A percentile compares a stretch with the other conserved stretches of the same genome.
phyloP scores from a whole-genome alignment of 2,113 vertebrate genomes.

The Rhea pennata region DNA sequence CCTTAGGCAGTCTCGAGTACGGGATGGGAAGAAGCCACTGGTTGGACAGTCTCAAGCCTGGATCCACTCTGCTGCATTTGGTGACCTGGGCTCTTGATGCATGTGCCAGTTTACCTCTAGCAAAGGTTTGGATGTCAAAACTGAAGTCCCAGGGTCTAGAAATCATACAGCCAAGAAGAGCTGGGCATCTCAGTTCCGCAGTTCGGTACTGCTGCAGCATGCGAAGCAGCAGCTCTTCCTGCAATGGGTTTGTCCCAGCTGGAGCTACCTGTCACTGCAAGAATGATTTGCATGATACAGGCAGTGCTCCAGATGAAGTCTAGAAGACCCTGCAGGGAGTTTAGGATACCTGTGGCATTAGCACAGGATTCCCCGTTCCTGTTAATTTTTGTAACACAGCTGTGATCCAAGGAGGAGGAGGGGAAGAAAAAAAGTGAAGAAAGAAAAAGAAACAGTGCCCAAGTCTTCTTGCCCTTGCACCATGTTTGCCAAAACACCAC shows the following conservation, averaged over 20 bases:
- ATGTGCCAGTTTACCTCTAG: neutral
- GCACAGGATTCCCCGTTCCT: neutral
- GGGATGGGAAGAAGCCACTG: neutral
- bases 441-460: neutral
- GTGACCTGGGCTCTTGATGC: neutral
- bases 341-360: neutral
- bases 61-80: neutral
- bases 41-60: neutral
- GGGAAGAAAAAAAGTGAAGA: neutral
- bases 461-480: neutral
- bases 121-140: neutral
- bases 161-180: neutral
- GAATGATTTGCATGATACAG: too few species aligned
- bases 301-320: neutral
- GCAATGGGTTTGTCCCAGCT: accelerated
- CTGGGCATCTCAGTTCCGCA: accelerated
- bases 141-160: neutral
- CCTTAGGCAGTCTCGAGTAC: neutral
- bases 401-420: neutral
- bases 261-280: accelerated
- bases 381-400: neutral
- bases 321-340: neutral
- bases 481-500: neutral
- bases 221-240: neutral
- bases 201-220: neutral